phyloP scores from a whole-genome alignment of 2,888 invertebrate species.

The Stomorhina lunata region DNA sequence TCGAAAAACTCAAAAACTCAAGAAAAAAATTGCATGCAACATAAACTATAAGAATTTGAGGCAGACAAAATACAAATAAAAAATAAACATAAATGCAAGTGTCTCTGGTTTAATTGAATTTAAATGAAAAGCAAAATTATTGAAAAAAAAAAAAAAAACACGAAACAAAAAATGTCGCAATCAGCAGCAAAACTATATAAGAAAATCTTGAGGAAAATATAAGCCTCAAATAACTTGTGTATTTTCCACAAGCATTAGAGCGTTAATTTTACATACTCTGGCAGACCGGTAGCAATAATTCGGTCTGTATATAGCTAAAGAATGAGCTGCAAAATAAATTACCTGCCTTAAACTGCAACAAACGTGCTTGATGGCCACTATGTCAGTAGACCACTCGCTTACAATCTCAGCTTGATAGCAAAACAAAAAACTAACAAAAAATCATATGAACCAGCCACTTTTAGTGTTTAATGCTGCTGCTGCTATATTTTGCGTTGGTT shows the following conservation, averaged over 20 bases:
- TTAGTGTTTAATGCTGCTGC: slow-evolving; percentile 7
- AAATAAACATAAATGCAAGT: not conserved
- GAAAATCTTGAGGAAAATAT: not conserved
- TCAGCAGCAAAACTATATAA: slow-evolving; percentile 29
- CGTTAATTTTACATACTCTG: not conserved
- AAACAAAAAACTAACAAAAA: slow-evolving; percentile 13
- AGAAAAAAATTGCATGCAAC: not conserved
- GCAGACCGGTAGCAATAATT: too few relatives aligned
- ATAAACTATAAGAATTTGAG: slow-evolving; percentile 38
- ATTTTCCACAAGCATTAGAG: slow-evolving; percentile 8
- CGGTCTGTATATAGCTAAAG: not conserved
- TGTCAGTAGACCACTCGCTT: slow-evolving; percentile 44
- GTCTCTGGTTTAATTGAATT: slow-evolving; percentile 8
- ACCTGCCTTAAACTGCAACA: not conserved
- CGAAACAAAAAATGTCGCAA: slow-evolving; percentile 60
- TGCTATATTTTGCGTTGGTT: slow-evolving; percentile 14
- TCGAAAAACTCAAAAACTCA: slow-evolving; percentile 3
- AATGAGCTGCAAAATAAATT: not conserved
- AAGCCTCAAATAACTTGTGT: not conserved
- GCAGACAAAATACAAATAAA: not conserved
- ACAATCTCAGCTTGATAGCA: not conserved
- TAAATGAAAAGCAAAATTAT: not conserved
- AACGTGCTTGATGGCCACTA: slow-evolving; percentile 31
- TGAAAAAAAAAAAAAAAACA: not conserved
- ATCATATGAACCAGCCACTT: not conserved